These are phyloP conservation scores for Danionella dracula DNA, from an alignment of 2,797 vertebrate genomes.

Conservation along the genomic window DNA sequence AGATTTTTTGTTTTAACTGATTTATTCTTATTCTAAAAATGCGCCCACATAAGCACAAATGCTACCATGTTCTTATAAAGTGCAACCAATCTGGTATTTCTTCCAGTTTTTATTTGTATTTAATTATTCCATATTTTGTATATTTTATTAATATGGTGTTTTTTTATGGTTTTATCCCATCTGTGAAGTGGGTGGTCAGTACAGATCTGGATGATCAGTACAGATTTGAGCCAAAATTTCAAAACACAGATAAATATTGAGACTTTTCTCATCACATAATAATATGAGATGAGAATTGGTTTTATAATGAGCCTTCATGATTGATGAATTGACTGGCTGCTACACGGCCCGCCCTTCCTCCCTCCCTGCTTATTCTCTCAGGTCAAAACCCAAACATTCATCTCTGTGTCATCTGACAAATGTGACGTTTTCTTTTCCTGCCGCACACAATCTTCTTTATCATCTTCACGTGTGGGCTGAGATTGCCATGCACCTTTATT, in stretches of 20 bases:
- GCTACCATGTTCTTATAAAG: too few species aligned
- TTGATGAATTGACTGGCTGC: constrained; percentile 4
- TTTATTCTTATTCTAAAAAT: too few species aligned
- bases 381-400: constrained; percentile 33
- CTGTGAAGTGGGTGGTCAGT: too few species aligned
- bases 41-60: too few species aligned
- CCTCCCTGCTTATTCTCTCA: constrained; percentile 19
- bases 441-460: background rate
- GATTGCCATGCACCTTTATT: constrained; percentile 2
- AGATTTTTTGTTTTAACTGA: too few species aligned
- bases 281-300: constrained; percentile 1
- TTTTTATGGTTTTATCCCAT: too few species aligned
- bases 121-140: too few species aligned
- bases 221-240: too few species aligned
- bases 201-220: too few species aligned
- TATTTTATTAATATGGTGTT: too few species aligned
- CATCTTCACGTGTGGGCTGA: constrained; percentile 5
- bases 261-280: background rate
- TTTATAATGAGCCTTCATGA: constrained; percentile 1
- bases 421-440: constrained; percentile 19
- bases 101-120: too few species aligned
- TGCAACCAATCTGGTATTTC: too few species aligned
- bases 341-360: background rate
- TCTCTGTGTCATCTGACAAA: constrained; percentile 10
- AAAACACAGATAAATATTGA: background rate